Conservation (phyloP, 2,888 invertebrate genomes). For the Nomada ferruginata region DNA sequence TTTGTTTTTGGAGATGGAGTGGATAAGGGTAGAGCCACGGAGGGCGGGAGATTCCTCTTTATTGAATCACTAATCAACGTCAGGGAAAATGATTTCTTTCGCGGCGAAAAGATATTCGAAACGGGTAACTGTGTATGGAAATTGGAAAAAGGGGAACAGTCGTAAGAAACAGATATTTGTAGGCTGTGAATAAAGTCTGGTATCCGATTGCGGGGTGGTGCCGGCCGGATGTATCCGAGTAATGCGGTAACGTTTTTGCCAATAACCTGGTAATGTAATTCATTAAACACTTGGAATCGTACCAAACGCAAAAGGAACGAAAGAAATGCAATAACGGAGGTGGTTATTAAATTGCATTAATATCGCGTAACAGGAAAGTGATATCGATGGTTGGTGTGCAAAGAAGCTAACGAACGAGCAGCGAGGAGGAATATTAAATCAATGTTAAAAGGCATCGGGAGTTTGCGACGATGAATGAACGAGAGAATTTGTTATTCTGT, state of each 20-base stretch:
- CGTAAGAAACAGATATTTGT: too few relatives aligned
- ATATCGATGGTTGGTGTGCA: constrained; percentile 16
- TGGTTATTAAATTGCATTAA: constrained; percentile 13
- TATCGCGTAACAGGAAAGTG: constrained; percentile 14
- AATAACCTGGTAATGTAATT: constrained; percentile 7
- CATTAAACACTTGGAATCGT: background rate
- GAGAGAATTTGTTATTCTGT: constrained; percentile 4
- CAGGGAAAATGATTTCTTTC: background rate
- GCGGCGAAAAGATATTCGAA: background rate
- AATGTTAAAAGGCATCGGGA: constrained; percentile 29
- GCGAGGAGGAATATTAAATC: constrained; percentile 33
- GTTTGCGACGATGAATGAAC: constrained; percentile 25
- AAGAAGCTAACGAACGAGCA: constrained; percentile 22
- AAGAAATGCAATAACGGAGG: background rate
- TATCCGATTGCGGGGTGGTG: too few relatives aligned
- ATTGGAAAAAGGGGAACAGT: background rate
- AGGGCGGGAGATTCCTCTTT: background rate
- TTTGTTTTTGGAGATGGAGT: background rate
- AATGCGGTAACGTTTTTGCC: background rate
- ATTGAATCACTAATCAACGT: background rate
- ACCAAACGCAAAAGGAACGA: background rate
- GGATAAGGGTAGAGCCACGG: too few relatives aligned
- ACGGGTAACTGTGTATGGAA: background rate
- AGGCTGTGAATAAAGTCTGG: too few relatives aligned
- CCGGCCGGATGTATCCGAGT: background rate